These are phyloP conservation scores for Ptychadena robeensis DNA, from an alignment of 2,797 vertebrate species.

Conservation along the genomic window DNA sequence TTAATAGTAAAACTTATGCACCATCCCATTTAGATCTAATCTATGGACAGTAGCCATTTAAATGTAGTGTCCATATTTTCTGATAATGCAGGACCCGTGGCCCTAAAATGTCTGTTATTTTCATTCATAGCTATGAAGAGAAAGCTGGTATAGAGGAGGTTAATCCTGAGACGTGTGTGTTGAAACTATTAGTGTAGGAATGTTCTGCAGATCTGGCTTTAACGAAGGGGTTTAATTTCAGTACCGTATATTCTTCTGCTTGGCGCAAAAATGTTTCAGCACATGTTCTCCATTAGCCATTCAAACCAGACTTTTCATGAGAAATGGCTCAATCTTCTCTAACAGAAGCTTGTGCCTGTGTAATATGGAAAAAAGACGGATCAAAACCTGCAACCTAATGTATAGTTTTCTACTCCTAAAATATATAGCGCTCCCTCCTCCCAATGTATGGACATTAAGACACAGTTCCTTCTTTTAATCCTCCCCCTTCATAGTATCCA, in stretches of 20 bases:
- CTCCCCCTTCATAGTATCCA: slow-evolving; percentile 1
- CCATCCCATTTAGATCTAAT: too few species aligned
- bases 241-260: slow-evolving; percentile 45
- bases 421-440: slow-evolving; percentile 3
- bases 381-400: not conserved
- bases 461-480: not conserved
- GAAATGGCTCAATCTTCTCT: slow-evolving; percentile 28
- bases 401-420: not conserved
- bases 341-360: slow-evolving; percentile 11
- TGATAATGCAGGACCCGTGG: too few species aligned
- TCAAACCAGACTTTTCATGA: slow-evolving; percentile 49
- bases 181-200: slow-evolving; percentile 20
- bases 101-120: not conserved
- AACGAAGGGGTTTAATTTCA: slow-evolving; percentile 47
- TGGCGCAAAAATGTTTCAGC: slow-evolving; percentile 31
- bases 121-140: not conserved
- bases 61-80: too few species aligned
- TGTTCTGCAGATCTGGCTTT: slow-evolving; percentile 47
- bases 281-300: slow-evolving; percentile 58
- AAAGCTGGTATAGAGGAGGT: not conserved
- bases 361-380: slow-evolving; percentile 1
- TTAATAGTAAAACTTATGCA: too few species aligned
- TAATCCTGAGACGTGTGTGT: slow-evolving; percentile 10
- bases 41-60: too few species aligned
- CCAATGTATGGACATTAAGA: not conserved